A percentile compares a stretch with the other conserved stretches of the same genome.
Conservation (phyloP, 2,888 invertebrate species). For the Chrysotoxum bicinctum region DNA sequence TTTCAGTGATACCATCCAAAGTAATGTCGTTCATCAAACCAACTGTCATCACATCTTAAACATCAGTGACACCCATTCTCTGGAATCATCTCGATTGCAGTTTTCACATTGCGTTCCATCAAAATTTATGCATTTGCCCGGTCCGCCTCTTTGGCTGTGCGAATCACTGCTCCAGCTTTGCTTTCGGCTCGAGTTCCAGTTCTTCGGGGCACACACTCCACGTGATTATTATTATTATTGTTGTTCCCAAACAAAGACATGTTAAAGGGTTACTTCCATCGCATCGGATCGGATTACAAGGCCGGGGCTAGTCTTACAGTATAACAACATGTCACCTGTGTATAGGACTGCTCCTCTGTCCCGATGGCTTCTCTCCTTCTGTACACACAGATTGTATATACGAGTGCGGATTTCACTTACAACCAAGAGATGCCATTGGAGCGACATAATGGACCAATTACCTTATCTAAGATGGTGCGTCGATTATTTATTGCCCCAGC, state of each 20-base stretch:
- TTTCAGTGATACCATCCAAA: not conserved
- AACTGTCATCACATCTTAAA: conserved; percentile 55
- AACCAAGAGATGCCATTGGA: conserved; percentile 68
- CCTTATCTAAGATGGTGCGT: conserved; percentile 76
- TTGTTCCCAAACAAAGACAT: conserved; percentile 43
- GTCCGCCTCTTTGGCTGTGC: conserved; percentile 51
- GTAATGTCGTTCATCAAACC: conserved; percentile 67
- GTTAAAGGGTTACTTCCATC: conserved; percentile 16
- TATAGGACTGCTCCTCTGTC: conserved; percentile 32
- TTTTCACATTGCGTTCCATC: conserved; percentile 53
- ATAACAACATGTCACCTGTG: conserved; percentile 68
- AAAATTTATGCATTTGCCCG: conserved; percentile 65
- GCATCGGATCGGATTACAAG: conserved; percentile 31
- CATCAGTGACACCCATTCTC: conserved; percentile 52
- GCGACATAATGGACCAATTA: conserved; percentile 76
- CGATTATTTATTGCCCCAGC: conserved; percentile 74
- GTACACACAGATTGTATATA: conserved; percentile 41
- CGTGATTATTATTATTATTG: conserved; percentile 35
- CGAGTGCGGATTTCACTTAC: conserved; percentile 53
- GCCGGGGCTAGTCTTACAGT: conserved; percentile 19
- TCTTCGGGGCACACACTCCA: conserved; percentile 4
- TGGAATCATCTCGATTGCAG: conserved; percentile 55
- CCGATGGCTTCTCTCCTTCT: conserved; percentile 19
- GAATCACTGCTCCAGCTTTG: conserved; percentile 17
- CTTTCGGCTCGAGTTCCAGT: not conserved